Percentiles rank a stretch among this genome's conserved stretches.
Evolutionary conservation across 37 sponge, comb jelly and placozoan species (phyloP).

Genomic region (Hormiphora californensis): DNA sequence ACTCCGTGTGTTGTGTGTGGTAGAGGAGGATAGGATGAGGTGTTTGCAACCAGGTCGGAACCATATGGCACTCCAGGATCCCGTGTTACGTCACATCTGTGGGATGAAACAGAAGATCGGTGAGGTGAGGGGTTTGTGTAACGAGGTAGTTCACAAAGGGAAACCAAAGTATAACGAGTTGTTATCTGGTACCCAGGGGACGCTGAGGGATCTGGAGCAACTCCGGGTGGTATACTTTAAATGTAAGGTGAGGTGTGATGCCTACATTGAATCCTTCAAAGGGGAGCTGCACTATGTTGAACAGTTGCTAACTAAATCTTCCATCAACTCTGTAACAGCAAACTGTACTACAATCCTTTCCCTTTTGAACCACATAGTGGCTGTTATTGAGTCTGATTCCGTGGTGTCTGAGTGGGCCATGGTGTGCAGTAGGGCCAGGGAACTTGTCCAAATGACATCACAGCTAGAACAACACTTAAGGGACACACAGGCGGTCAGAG

Average conservation of each 20-base stretch:
- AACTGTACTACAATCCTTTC: too few species aligned
- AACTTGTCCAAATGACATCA: too few species aligned
- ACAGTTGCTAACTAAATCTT: conserved; percentile 8
- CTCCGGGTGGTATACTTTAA: conserved; percentile 23
- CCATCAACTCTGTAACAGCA: too few species aligned
- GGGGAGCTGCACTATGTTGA: not conserved
- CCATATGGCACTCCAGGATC: too few species aligned
- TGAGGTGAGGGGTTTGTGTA: conserved; percentile 5
- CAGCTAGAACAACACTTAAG: too few species aligned
- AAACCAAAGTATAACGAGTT: not conserved
- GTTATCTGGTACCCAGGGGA: not conserved
- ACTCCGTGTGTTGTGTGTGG: conserved; percentile 13
- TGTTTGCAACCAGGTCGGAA: too few species aligned
- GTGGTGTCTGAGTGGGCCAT: too few species aligned
- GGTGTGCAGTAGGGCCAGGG: too few species aligned
- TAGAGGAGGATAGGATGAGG: conserved; percentile 25
- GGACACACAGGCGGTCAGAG: too few species aligned
- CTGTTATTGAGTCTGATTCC: not conserved
- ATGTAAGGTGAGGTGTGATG: conserved; percentile 16
- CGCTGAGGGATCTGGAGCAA: not conserved
- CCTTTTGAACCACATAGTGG: not conserved
- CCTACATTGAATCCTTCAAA: conserved; percentile 51
- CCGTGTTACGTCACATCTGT: too few species aligned
- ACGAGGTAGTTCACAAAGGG: conserved; percentile 5
- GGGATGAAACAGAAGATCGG: too few species aligned